Evolutionary conservation across 2,888 invertebrate genomes (phyloP), one percentile per base, ranked within the genome.

Genomic region (Formica aserva): DNA sequence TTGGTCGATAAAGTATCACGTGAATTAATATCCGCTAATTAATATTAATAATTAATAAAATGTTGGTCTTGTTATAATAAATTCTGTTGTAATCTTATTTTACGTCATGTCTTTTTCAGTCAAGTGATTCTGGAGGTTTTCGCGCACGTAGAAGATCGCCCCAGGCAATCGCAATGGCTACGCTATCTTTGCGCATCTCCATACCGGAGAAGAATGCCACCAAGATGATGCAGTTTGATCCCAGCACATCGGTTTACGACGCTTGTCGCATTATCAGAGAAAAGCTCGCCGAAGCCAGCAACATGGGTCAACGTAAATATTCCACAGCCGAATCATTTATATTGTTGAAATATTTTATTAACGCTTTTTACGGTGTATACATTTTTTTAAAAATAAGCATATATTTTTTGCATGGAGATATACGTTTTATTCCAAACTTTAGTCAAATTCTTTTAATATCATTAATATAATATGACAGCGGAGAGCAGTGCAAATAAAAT

Each of bases 181-280:
- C 96, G 72, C 95, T 98, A 89, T 98, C 98, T 86, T 96, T 98
- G 91, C 97, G 98, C 95, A 98, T 98, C 95, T 97, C 97, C 92
- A 97, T 98, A 94, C 97, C 98, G 94, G 97, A 97, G 93, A 97
- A 97, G 92, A 97, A 98, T 95, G 98, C 98, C 93, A 98, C 98
- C 94, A 99, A 99, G 96, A 99, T 98, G 91, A 99, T 99, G 96
- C 99, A 99, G 95, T 99, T 99, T 95, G 98, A 99, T 95, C 98
- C 99, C 57, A 97, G 98, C 93, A 99, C 98, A 88, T 97, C 98
- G 85, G 98, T 99, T 80, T 99, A 98, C 96, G 99, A 99, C 95
- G 99, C 99, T 72, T 99, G 99, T 95, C 97, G 97, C 94, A 97
- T 98, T 94, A 99, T 99, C 93, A 96, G 99, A 88, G 99, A 99